phyloP scores from a whole-genome alignment of 2,888 invertebrate species.

The Sesia apiformis region DNA sequence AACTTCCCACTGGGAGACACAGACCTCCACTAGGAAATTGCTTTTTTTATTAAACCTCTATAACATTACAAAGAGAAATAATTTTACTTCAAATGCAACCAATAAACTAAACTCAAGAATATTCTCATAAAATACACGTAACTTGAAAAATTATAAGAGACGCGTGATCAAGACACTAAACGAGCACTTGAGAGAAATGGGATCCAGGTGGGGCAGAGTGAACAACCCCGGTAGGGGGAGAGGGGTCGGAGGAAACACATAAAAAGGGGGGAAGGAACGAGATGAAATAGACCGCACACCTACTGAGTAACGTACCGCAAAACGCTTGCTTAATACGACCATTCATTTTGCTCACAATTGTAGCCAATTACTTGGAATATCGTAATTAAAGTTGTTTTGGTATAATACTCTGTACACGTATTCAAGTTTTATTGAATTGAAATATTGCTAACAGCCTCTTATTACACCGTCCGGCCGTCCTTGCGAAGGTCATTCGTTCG shows the following conservation, averaged over 20 bases:
- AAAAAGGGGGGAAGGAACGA: conserved; percentile 28
- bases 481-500: conserved; percentile 58
- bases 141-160: conserved; percentile 27
- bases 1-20: no score
- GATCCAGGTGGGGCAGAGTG: conserved; percentile 28
- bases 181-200: conserved; percentile 40
- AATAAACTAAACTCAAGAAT: conserved; percentile 2
- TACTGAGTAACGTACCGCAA: not conserved
- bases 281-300: conserved; percentile 22
- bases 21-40: no score
- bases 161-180: conserved; percentile 33
- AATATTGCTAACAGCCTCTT: conserved; percentile 33
- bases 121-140: conserved; percentile 19
- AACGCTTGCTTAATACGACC: not conserved
- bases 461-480: conserved; percentile 29
- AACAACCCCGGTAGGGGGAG: conserved; percentile 16
- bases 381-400: conserved; percentile 1
- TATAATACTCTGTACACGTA: conserved; percentile 16
- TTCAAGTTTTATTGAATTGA: conserved; percentile 22
- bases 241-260: conserved; percentile 4
- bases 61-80: no score
- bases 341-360: not conserved
- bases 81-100: no score
- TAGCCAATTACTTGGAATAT: not conserved
- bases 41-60: no score